Evolutionary conservation across 30 jellyfish, hydroid and myxozoan genomes (phyloP).

Genomic region (Aurelia aurita complex sp. Pacific): DNA sequence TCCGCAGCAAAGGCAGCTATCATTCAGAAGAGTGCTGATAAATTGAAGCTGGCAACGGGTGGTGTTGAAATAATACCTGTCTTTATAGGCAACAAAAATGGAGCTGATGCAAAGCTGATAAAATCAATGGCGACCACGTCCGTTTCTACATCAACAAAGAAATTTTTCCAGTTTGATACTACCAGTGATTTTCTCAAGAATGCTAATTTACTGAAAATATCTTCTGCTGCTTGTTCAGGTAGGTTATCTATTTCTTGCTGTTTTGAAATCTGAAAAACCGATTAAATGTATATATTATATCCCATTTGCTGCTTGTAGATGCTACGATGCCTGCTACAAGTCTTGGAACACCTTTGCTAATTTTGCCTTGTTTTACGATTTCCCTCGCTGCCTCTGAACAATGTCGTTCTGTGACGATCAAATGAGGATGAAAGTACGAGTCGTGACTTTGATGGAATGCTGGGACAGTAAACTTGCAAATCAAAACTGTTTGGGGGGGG

Average conservation of each 20-base stretch:
- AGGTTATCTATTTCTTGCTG: background rate
- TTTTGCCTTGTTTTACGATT: no score
- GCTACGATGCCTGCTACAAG: background rate
- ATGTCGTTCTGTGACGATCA: no score
- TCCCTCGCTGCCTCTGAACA: no score
- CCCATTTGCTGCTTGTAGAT: background rate
- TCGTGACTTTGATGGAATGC: no score
- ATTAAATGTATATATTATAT: background rate
- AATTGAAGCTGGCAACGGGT: slow-evolving; percentile 54
- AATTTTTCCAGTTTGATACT: slow-evolving; percentile 49
- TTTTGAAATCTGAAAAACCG: no score
- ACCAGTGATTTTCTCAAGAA: slow-evolving; percentile 45
- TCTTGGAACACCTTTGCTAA: no score
- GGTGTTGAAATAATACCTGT: slow-evolving; percentile 79
- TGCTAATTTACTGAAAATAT: slow-evolving; percentile 56
- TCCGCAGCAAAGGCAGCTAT: slow-evolving; percentile 40
- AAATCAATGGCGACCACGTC: slow-evolving; percentile 58
- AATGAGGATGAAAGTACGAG: no score
- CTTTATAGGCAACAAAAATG: slow-evolving; percentile 64
- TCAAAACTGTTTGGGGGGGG: no score
- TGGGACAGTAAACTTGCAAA: no score
- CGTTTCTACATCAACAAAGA: slow-evolving; percentile 7
- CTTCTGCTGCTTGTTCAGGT: slow-evolving; percentile 91
- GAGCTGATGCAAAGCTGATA: slow-evolving; percentile 50
- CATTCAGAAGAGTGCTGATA: slow-evolving; percentile 67